Evolutionary conservation across 2,113 vertebrate species (phyloP), one percentile per base, ranked within the genome.

Genomic region (Scophthalmus maximus): DNA sequence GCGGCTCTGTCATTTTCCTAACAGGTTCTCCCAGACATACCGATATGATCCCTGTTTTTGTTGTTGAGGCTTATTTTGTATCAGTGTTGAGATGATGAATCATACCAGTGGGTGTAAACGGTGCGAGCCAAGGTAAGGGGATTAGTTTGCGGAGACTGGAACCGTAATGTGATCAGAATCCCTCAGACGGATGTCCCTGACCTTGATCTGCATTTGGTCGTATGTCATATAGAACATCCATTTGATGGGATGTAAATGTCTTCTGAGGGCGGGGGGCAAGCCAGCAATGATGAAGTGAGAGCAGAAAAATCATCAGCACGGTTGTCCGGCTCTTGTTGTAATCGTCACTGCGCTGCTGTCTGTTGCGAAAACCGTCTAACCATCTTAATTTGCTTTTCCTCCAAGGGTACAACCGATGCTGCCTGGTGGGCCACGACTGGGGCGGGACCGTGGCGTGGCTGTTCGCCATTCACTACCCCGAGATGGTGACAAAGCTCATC

Each of bases 381-480:
- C 4, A 11, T 9, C 6, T 9, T 6, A 9, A 1, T 62, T 38
- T 85, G 40, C 40, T 66, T 77, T 53, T 67, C 70, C 80, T 83
- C 81, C 56, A 83, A 99, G 98, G 98, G 40, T 99, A 99, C 87
- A 98, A 94, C 92, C 96, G 96, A 89, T 99, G 98, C 86, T 95
- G 95, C 86, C 91, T 99, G 50, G 94, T 98, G 80, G 98, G 98
- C 69, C 98, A 99, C 4, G 97, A 98, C 93, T 98, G 97, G 97
- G 98, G 98, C 14, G 98, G 98, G 81, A 96, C 95, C 89, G 92
- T 99, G 3, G 97, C 98, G 23, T 99, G 98, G 98, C 92, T 98
- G 50, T 95, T 96, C 69, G 96, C 98, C 50, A 96, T 98, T 73
- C 96, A 97, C 86, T 98, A 97, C 82, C 98, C 98, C 11, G 98